Conservation (phyloP, 2,888 invertebrate genomes). For the Carcina quercana region DNA sequence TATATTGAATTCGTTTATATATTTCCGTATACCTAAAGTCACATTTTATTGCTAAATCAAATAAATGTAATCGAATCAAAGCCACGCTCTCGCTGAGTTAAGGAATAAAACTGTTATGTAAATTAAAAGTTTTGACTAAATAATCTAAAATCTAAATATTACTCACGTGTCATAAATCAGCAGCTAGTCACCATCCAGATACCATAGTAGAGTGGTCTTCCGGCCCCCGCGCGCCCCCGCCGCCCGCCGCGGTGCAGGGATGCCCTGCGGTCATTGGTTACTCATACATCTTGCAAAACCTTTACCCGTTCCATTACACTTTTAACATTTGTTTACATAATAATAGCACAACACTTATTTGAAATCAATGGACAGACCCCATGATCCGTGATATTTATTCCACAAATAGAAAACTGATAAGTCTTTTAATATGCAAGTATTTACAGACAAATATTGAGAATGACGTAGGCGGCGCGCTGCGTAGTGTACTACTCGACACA, state of each 20-base stretch:
- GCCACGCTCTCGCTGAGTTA: too few species aligned
- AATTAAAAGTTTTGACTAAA: conserved; percentile 2
- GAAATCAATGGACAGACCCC: background rate
- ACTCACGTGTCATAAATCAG: conserved; percentile 32
- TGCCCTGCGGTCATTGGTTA: conserved; percentile 60
- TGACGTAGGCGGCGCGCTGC: conserved; percentile 36
- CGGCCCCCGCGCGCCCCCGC: conserved; percentile 35
- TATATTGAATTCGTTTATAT: too few species aligned
- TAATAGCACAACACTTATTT: conserved; percentile 31
- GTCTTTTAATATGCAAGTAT: conserved; percentile 3
- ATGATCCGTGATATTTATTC: conserved; percentile 1
- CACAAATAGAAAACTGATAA: conserved; percentile 4
- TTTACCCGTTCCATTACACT: conserved; percentile 42
- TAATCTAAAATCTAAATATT: background rate
- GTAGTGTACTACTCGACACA: conserved; percentile 30
- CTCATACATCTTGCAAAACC: conserved; percentile 57
- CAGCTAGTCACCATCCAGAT: conserved; percentile 1
- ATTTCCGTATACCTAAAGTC: too few species aligned
- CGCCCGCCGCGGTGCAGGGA: conserved; percentile 45
- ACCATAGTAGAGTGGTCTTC: conserved; percentile 24
- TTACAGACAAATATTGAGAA: conserved; percentile 20
- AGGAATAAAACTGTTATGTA: too few species aligned
- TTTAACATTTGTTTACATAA: conserved; percentile 39
- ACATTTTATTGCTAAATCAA: too few species aligned
- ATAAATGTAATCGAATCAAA: too few species aligned